Evolutionary conservation across 1,140 invertebrate genomes (phyloP).

Genomic region (Euborellia annulipes): DNA sequence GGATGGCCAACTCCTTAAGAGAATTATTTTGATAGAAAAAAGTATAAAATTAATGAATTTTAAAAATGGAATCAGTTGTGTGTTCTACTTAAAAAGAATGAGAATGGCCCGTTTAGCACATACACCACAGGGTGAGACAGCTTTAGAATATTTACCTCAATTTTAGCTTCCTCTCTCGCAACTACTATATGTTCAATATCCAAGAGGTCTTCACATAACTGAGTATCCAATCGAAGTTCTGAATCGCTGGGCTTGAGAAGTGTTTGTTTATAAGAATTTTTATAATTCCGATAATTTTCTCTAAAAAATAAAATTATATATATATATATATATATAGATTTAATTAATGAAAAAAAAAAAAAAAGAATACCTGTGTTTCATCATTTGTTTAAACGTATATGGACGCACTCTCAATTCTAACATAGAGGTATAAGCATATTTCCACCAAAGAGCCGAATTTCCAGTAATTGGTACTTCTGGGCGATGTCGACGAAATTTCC

Average conservation of each 20-base stretch:
- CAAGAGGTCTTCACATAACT: slow-evolving; percentile 56
- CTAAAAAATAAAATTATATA: slow-evolving; percentile 29
- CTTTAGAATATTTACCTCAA: too few species aligned
- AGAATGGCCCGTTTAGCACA: too few species aligned
- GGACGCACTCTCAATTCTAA: slow-evolving; percentile 53
- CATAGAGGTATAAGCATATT: slow-evolving; percentile 55
- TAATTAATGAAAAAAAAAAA: too few species aligned
- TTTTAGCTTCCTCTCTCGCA: slow-evolving; percentile 62
- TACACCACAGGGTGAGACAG: too few species aligned
- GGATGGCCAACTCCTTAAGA: too few species aligned
- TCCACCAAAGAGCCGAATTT: slow-evolving; percentile 49
- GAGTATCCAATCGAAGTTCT: slow-evolving; percentile 52
- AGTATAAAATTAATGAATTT: too few species aligned
- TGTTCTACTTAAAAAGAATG: too few species aligned
- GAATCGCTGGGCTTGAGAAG: slow-evolving; percentile 53
- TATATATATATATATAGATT: too few species aligned
- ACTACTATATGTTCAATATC: slow-evolving; percentile 60
- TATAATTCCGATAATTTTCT: slow-evolving; percentile 52
- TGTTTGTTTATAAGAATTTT: slow-evolving; percentile 53
- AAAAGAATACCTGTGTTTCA: slow-evolving; percentile 38
- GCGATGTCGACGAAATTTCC: slow-evolving; percentile 37
- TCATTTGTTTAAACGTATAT: slow-evolving; percentile 55
- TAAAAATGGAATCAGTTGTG: too few species aligned
- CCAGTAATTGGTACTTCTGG: slow-evolving; percentile 27
- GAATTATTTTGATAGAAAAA: too few species aligned